A percentile compares a stretch with the other conserved stretches of the same genome.
Conservation (phyloP, 2,888 invertebrate species). For the Ochlodes sylvanus region DNA sequence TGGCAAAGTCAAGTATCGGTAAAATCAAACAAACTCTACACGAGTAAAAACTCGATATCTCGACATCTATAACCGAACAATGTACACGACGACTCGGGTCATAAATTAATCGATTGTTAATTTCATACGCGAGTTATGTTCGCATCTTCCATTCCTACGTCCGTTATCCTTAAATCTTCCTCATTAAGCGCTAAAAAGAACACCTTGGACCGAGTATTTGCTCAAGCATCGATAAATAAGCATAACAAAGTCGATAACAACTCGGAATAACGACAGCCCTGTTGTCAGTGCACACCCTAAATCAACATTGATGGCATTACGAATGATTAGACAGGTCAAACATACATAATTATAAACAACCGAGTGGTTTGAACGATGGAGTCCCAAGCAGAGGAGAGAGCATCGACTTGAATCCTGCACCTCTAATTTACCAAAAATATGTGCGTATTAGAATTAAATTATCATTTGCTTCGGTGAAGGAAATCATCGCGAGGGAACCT, state of each 20-base stretch:
- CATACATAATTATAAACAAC: too few species aligned
- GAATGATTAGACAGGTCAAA: constrained; percentile 13
- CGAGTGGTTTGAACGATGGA: too few species aligned
- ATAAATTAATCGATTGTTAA: constrained; percentile 21
- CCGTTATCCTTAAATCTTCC: constrained; percentile 41
- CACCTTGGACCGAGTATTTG: constrained; percentile 52
- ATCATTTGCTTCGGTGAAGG: too few species aligned
- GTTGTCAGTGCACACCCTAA: constrained; percentile 66
- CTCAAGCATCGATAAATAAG: constrained; percentile 62
- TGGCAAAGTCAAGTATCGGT: too few species aligned
- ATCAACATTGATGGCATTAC: constrained; percentile 47
- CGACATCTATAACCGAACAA: background rate
- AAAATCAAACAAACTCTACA: background rate
- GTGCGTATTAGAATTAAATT: too few species aligned
- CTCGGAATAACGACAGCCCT: constrained; percentile 71
- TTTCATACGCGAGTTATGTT: constrained; percentile 12
- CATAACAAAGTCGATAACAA: constrained; percentile 69
- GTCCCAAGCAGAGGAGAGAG: too few species aligned
- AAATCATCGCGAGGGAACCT: too few species aligned
- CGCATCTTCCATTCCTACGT: constrained; percentile 11
- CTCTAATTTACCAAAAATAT: too few species aligned
- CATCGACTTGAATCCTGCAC: too few species aligned
- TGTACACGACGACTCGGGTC: background rate
- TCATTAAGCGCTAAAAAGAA: constrained; percentile 44
- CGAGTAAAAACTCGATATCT: background rate